Evolutionary conservation across 2,888 invertebrate species (phyloP), one percentile per base, ranked within the genome.

Genomic region (Zygaena filipendulae): DNA sequence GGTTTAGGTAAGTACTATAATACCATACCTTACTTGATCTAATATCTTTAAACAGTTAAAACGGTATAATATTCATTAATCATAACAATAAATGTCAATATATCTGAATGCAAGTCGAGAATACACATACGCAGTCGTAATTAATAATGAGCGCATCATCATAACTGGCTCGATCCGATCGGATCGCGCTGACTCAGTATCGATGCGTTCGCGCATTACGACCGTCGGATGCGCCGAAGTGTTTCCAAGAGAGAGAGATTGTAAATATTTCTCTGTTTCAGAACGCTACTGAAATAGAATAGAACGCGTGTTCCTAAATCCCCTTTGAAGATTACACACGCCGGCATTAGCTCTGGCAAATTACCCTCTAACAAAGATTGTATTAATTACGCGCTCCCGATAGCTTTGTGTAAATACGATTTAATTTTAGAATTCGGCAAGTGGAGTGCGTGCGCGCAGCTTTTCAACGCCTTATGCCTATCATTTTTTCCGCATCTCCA

Each of bases 251-350:
- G 16, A 16, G 64, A 63, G 69, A 70, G 75, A 75, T 77, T 77
- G 79, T 77, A 79, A 79, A 79, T 77, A 79, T 77, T 79, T 72
- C 77, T 72, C 75, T 77, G 77, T 77, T 79, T 74, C 72, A 62
- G 72, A 71, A 75, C 72, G 53, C 62, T 68, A 72, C 77, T 54
- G 61, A 77, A 79, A 79, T 79, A 79, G 77, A 75, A 64, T 63
- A 75, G 77, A 66, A 75, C 77, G 77, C 72, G 68, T 75, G 79
- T 79, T 77, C 67, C 77, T 74, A 77, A 77, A 77, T 77, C 77
- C 66, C 69, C 79, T 79, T 79, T 79, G 79, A 79, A 79, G 79
- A 79, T 79, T 79, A 77, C 69, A 74, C 72, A 74, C 62, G 66
- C 75, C 59, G 59, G 72, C 68, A 75, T 77, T 77, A 77, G 77